phyloP scores from a whole-genome alignment of 2,888 invertebrate species.

The Nomada fabriciana region DNA sequence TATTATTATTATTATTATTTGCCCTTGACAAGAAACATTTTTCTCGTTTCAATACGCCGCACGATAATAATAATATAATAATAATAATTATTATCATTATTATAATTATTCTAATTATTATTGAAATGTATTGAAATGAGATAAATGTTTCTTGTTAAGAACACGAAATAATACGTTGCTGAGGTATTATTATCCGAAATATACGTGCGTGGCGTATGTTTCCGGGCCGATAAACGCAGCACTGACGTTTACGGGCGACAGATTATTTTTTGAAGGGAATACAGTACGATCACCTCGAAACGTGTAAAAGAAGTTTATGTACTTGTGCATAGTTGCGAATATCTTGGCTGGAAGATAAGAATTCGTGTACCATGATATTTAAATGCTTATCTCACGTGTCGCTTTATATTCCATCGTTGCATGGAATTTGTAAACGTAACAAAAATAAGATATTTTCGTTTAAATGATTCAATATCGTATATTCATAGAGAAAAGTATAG shows the following conservation, averaged over 20 bases:
- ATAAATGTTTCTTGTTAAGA: neutral
- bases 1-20: conserved; percentile 1
- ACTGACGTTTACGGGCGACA: conserved; percentile 19
- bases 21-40: conserved; percentile 1
- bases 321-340: neutral
- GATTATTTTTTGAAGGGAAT: conserved; percentile 21
- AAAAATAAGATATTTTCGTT: no score
- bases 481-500: no score
- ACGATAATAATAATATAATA: no score
- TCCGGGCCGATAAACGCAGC: neutral
- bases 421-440: no score
- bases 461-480: no score
- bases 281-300: conserved; percentile 1
- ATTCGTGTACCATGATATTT: no score
- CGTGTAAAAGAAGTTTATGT: conserved; percentile 26
- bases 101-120: no score
- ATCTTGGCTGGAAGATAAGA: neutral
- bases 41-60: neutral
- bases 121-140: neutral
- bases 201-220: neutral
- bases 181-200: neutral
- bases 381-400: no score
- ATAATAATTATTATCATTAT: no score
- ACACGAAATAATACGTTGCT: conserved; percentile 6
- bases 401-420: no score